Conservation (phyloP, 35 echinoderm and acorn worm species). For the Holothuria glaberrima region DNA sequence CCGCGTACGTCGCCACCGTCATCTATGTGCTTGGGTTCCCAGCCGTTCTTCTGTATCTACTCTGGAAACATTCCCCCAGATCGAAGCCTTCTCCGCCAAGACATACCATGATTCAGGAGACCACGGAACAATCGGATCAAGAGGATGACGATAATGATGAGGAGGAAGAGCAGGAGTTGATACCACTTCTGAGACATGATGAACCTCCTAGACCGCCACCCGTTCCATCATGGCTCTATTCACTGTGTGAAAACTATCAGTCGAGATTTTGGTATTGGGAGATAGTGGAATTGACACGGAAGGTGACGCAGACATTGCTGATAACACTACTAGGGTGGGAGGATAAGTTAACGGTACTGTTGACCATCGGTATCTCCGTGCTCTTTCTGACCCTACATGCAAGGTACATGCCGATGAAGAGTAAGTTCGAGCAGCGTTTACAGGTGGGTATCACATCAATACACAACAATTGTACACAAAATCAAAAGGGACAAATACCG, state of each 20-base stretch:
- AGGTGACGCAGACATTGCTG: not conserved
- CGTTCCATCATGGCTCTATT: not conserved
- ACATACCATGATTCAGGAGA: not conserved
- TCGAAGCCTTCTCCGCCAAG: not conserved
- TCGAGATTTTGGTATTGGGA: conserved; percentile 13
- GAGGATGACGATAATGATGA: no score
- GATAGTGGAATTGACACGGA: conserved; percentile 26
- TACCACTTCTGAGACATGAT: not conserved
- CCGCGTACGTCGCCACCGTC: not conserved
- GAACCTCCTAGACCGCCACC: not conserved
- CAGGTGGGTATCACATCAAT: conserved; percentile 54
- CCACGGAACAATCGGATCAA: not conserved
- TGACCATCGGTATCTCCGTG: conserved; percentile 46
- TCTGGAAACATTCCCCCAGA: not conserved
- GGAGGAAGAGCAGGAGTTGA: not conserved
- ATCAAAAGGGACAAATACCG: no score
- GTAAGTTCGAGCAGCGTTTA: conserved; percentile 31
- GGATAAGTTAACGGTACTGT: conserved; percentile 20
- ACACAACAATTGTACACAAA: no score
- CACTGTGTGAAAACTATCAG: conserved; percentile 8
- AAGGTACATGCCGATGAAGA: conserved; percentile 47
- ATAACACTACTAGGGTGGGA: conserved; percentile 35
- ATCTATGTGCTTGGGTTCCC: conserved; percentile 15
- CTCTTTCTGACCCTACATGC: conserved; percentile 43
- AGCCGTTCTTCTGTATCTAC: not conserved